phyloP scores from a whole-genome alignment of 2,113 vertebrate genomes.

The Oreochromis spilurus region DNA sequence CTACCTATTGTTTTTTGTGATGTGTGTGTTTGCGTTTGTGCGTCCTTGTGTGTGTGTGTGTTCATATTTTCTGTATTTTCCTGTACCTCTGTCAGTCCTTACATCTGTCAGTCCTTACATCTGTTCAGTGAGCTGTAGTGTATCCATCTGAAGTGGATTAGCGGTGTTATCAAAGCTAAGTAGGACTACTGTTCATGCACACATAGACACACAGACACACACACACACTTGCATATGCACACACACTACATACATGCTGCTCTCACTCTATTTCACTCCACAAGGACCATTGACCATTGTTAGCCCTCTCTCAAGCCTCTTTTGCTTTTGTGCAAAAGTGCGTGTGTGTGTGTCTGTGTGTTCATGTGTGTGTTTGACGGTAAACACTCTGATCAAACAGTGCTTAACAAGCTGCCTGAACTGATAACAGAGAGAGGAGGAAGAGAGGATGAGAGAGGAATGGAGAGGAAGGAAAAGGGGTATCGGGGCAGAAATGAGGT shows the following conservation, averaged over 20 bases:
- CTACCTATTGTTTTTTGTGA: neutral
- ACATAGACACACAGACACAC: neutral
- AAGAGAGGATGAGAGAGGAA: constrained; percentile 46
- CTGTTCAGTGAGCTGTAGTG: constrained; percentile 45
- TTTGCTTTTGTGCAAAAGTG: constrained; percentile 30
- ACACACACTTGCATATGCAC: neutral
- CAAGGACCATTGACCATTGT: constrained; percentile 68
- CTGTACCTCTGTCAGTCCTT: neutral
- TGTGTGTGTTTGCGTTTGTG: neutral
- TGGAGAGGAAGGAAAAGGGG: constrained; percentile 56
- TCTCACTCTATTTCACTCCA: constrained; percentile 57
- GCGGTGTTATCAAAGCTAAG: constrained; percentile 63
- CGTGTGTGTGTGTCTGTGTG: constrained; percentile 16
- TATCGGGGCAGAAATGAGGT: constrained; percentile 11
- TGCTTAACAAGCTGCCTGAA: constrained; percentile 75
- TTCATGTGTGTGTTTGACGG: constrained; percentile 51
- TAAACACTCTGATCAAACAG: constrained; percentile 81
- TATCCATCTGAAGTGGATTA: constrained; percentile 69
- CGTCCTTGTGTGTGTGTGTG: neutral
- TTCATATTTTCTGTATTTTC: neutral
- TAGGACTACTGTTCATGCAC: constrained; percentile 54
- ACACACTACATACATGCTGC: neutral
- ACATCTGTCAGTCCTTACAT: constrained; percentile 19
- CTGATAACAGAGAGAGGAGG: constrained; percentile 71
- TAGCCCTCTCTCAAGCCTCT: constrained; percentile 62